Percentiles rank a stretch among this genome's conserved stretches.
Conservation (phyloP, 1,140 invertebrate genomes). For the Drosophila paulistorum region DNA sequence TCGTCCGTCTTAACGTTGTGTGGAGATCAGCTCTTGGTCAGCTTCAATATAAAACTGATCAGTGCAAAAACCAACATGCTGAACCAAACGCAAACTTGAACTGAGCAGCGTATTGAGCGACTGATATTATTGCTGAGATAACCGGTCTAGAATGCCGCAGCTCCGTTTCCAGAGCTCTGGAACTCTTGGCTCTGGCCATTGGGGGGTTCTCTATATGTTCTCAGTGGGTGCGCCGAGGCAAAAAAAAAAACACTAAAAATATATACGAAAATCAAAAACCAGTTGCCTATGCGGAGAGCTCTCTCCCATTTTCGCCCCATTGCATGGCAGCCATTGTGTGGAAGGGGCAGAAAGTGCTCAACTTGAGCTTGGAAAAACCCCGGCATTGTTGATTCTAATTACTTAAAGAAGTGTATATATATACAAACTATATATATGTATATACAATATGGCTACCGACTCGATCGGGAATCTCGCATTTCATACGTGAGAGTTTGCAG, state of each 20-base stretch:
- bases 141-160: conserved; percentile 58
- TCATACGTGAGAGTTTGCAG: conserved; percentile 10
- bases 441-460: neutral
- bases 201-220: neutral
- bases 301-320: neutral
- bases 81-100: conserved; percentile 17
- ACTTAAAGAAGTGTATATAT: conserved; percentile 38
- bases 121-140: conserved; percentile 27
- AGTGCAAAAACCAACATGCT: conserved; percentile 35
- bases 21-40: conserved; percentile 58
- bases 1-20: conserved; percentile 11
- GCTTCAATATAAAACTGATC: conserved; percentile 65
- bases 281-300: conserved; percentile 23
- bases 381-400: conserved; percentile 46
- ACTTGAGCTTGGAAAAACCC: conserved; percentile 51
- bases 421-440: neutral
- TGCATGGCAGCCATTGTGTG: neutral
- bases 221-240: conserved; percentile 36
- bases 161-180: neutral
- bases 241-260: conserved; percentile 14
- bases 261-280: conserved; percentile 24
- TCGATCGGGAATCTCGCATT: neutral
- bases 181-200: neutral
- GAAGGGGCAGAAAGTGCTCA: neutral
- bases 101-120: conserved; percentile 14